Base-by-base conservation (phyloP, 1,140 invertebrate species). In the Bombus sylvicola region DNA sequence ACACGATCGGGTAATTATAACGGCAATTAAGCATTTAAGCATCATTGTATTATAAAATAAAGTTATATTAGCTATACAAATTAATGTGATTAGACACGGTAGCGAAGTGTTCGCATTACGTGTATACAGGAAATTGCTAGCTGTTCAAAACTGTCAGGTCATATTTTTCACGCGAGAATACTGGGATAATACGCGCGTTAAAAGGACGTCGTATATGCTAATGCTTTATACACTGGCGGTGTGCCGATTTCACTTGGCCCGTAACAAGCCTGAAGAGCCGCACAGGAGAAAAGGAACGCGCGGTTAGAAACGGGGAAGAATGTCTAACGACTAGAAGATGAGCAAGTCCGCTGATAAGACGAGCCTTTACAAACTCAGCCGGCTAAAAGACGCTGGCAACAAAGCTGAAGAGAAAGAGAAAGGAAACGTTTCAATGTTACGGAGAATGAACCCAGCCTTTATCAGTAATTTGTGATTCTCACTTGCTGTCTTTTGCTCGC, bases 381-480 rank as follows among this genome's bases (percentile, higher is more conserved):
- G 37, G 57, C 72, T 87, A 88, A 88, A 83, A 85, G 75, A 87
- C 77, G 59, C 37, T 37, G 85, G 39, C 80, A 83, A 77, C 76
- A 72, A 80, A 66, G 89, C 57, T 37, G 84, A 82, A 76, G 77
- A 76, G 83, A 89, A 68, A 78, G 43, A 69, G 81, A 59, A 76
- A 79, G 53, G 31, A n/a, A n/a, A 53, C 74, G 39, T 22, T 69
- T 75, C 81, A 43, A 12, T 31, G 47, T 15, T 37, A n/a, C 12
- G 8, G 2, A 37, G 41, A 66, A 76, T 37, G 53, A 41, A 43
- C 66, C 59, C 13, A 1, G 57, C 34, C 72, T 91, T 92, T 92
- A 92, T 91, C 91, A 92, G 90, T 85, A 90, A 91, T 92, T 92
- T 86, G 87, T 87, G 89, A 91, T 91, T 91, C 85, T 78, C 85